phyloP scores from a whole-genome alignment of 2,113 vertebrate genomes.

The Ctenodactylus gundi region DNA sequence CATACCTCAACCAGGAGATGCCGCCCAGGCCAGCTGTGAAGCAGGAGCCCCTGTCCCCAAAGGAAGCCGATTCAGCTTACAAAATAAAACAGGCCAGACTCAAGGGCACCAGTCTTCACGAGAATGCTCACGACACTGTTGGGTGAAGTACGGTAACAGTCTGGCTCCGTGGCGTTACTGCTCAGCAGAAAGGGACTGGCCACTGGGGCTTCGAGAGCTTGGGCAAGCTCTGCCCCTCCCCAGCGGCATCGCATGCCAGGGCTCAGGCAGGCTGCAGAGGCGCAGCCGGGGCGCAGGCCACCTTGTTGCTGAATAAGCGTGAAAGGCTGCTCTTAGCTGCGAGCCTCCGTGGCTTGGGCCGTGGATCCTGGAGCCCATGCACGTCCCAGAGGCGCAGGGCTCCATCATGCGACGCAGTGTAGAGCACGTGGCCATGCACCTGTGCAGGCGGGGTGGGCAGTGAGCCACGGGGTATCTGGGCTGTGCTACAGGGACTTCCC shows the following conservation, averaged over 20 bases:
- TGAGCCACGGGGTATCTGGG: not conserved
- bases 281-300: slow-evolving; percentile 78
- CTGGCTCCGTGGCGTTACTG: not conserved
- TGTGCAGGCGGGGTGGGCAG: slow-evolving; percentile 57
- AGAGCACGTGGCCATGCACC: slow-evolving; percentile 86
- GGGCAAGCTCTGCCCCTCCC: not conserved
- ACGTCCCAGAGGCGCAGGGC: slow-evolving; percentile 86
- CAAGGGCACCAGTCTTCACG: not conserved
- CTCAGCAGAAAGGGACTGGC: not conserved
- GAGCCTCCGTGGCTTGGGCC: slow-evolving; percentile 58
- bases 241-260: rapidly evolving
- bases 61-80: not conserved
- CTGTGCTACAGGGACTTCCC: no score
- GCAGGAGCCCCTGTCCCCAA: not conserved
- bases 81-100: not conserved
- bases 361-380: slow-evolving; percentile 78
- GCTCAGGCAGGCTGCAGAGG: slow-evolving; percentile 72
- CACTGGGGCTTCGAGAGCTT: not conserved
- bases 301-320: slow-evolving; percentile 87
- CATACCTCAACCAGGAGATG: no score
- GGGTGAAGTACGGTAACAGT: no score
- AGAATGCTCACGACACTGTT: not conserved
- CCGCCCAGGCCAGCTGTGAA: not conserved
- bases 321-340: slow-evolving; percentile 82
- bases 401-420: slow-evolving; percentile 87